phyloP scores from a whole-genome alignment of 2,797 vertebrate genomes.

The Ciconia nigra region DNA sequence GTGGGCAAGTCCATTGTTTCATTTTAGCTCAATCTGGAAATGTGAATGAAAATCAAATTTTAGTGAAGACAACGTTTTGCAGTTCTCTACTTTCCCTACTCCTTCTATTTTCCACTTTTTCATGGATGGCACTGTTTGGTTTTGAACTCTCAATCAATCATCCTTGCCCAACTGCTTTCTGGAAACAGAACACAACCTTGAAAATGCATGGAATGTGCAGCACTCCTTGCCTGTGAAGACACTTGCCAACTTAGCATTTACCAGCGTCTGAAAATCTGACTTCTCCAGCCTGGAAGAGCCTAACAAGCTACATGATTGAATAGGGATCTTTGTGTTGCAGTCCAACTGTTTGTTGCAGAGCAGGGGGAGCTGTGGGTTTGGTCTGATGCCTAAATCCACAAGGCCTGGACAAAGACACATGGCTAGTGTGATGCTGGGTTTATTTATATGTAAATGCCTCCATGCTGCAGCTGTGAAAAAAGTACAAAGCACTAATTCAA shows the following conservation, averaged over 20 bases:
- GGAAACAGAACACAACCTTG: background rate
- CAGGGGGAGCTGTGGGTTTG: conserved; percentile 57
- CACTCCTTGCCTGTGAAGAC: background rate
- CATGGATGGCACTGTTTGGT: background rate
- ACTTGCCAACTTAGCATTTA: background rate
- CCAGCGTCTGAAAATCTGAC: background rate
- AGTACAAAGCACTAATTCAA: conserved; percentile 43
- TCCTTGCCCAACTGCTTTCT: background rate
- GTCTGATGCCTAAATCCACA: conserved; percentile 62
- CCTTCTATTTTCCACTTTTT: background rate
- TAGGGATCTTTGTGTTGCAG: conserved; percentile 39
- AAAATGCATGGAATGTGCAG: background rate
- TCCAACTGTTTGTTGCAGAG: conserved; percentile 28
- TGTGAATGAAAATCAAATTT: background rate
- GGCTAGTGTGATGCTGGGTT: background rate
- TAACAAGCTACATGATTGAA: conserved; percentile 26
- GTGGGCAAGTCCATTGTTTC: background rate
- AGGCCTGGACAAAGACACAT: conserved; percentile 42
- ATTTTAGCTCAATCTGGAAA: background rate
- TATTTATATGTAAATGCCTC: conserved; percentile 18
- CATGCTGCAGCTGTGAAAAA: background rate
- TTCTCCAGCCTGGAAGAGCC: background rate
- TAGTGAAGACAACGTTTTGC: background rate
- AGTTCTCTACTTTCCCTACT: background rate
- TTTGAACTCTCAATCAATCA: background rate